A percentile compares a stretch with the other conserved stretches of the same genome.
Conservation (phyloP, 2,888 invertebrate genomes). For the Apamea epomidion region DNA sequence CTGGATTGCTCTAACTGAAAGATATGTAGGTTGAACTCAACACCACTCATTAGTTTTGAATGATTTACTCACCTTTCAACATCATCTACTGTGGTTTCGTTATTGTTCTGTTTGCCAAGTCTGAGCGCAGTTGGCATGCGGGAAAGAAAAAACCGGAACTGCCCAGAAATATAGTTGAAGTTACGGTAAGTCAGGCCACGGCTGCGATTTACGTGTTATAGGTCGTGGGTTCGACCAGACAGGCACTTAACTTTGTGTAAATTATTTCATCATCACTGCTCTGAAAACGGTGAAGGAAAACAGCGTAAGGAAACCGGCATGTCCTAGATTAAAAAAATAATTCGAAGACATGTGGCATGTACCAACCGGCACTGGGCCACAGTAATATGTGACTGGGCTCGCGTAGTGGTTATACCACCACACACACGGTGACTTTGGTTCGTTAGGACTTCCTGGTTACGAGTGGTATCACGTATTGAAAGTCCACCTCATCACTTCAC, state of each 20-base stretch:
- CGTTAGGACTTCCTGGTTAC: not conserved
- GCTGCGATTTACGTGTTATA: too few species aligned
- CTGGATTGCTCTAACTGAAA: constrained; percentile 36
- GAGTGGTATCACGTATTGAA: not conserved
- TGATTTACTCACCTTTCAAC: constrained; percentile 49
- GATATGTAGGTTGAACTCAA: constrained; percentile 54
- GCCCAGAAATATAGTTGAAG: not conserved
- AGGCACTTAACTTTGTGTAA: too few species aligned
- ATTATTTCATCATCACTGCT: too few species aligned
- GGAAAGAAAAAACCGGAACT: constrained; percentile 7
- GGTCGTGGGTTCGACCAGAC: too few species aligned
- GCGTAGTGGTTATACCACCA: too few species aligned
- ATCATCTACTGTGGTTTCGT: constrained; percentile 28
- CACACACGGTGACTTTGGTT: not conserved
- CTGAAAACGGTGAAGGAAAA: too few species aligned
- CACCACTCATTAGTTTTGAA: constrained; percentile 36
- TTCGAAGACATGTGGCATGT: too few species aligned
- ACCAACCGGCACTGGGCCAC: too few species aligned
- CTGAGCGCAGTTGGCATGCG: constrained; percentile 19
- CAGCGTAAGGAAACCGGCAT: too few species aligned
- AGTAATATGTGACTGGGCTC: too few species aligned
- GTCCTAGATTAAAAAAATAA: too few species aligned
- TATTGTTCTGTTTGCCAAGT: constrained; percentile 53
- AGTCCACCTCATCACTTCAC: not conserved
- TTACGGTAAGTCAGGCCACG: not conserved